Base-by-base conservation (phyloP, 2,888 invertebrate genomes). In the Carpatolechia fugitivella region DNA sequence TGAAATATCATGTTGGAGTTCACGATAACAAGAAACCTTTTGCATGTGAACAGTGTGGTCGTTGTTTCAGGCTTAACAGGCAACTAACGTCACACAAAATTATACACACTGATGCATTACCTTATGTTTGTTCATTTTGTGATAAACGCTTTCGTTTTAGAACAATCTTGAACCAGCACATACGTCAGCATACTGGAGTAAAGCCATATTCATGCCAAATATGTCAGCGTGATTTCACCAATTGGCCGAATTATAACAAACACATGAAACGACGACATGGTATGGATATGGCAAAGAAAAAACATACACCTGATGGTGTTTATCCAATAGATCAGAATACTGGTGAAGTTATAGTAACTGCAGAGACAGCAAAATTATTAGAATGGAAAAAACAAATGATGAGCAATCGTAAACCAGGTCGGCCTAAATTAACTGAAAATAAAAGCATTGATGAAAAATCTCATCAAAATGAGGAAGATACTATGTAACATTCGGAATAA, bases 221-320 rank as follows among this genome's bases (percentile, higher is more conserved):
- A 56, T 95, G 95, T 69, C 92, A 93, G 65, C 63, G 76, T 10
- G 76, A 94, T 64, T 95, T 95, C 65, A 93, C 94, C 0, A 94
- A 94, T 75, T 94, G 94, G 94, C 93, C 94, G 0, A 95, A 95
- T 81, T 95, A 94, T 66, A 95, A 95, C 69, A 95, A 95, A 68
- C 95, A 95, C 68, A 94, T 95, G 93, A 94, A 94, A 76, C 84
- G 94, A n/a, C 85, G 93, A 18, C 94, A 95, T 63, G 92, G 93
- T n/a, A 91, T 69, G 56, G 74, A 81, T 35, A 78, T 76, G 67
- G 65, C 80, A 0, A 84, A 78, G 57, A 82, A 70, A 59, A 82
- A 72, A 59, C 75, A 69, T 8, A 80, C 91, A 0, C 87, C 89
- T 0, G 85, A 83, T 1, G 83, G 82, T 0, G 62, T 78, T 0